Evolutionary conservation across 2,113 vertebrate genomes (phyloP).

Genomic region (Meles meles): DNA sequence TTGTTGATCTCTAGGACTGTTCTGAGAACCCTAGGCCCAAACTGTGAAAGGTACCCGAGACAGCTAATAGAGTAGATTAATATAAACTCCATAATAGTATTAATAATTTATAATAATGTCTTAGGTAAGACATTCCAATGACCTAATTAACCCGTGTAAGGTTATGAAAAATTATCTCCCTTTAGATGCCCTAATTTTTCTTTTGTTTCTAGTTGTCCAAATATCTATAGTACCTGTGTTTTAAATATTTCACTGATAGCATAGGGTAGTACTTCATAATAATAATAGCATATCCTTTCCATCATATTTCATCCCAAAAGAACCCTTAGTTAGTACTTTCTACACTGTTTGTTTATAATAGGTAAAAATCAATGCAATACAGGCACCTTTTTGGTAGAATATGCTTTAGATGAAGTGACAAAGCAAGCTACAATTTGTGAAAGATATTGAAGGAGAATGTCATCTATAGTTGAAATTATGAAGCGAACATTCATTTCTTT

Average conservation of each 20-base stretch:
- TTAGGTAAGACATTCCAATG: background rate
- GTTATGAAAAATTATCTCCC: background rate
- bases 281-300: conserved; percentile 36
- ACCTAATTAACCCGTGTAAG: background rate
- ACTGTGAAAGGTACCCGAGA: background rate
- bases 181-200: background rate
- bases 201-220: conserved; percentile 32
- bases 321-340: conserved; percentile 60
- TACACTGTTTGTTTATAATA: conserved; percentile 52
- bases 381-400: conserved; percentile 44
- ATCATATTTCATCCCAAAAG: conserved; percentile 42
- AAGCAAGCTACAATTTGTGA: conserved; percentile 47
- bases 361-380: conserved; percentile 57
- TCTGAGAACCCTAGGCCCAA: background rate
- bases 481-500: conserved; percentile 43
- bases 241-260: conserved; percentile 47
- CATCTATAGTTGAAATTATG: conserved; percentile 52
- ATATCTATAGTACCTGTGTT: background rate
- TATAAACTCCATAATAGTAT: conserved; percentile 13
- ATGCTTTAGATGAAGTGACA: conserved; percentile 41
- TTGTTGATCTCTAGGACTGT: background rate
- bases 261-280: conserved; percentile 16
- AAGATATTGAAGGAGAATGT: conserved; percentile 33
- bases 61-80: conserved; percentile 3
- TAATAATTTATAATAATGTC: background rate